Conservation (phyloP, 2,113 vertebrate genomes). For the Esox niger region DNA sequence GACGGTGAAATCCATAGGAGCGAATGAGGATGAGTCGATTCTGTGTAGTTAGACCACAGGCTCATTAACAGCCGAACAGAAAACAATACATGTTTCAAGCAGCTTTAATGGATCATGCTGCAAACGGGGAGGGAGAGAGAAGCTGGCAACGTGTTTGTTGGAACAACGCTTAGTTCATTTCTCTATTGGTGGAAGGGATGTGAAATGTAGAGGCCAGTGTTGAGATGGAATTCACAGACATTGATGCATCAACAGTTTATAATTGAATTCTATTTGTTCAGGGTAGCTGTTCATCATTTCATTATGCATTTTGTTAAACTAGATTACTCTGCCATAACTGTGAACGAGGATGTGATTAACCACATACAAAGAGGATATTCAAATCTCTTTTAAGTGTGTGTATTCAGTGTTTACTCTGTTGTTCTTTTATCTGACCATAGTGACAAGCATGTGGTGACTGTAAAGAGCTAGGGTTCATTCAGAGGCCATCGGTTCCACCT, state of each 20-base stretch:
- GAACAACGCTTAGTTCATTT: constrained; percentile 31
- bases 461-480: constrained; percentile 17
- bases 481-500: constrained; percentile 40
- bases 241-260: constrained; percentile 22
- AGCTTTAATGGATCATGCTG: constrained; percentile 29
- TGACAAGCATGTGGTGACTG: constrained; percentile 36
- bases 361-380: background rate
- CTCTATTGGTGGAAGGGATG: constrained; percentile 29
- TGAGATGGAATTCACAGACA: constrained; percentile 15
- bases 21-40: constrained; percentile 51
- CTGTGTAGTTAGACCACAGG: constrained; percentile 38
- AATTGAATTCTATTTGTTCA: background rate
- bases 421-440: background rate
- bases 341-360: background rate
- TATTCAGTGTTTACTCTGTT: background rate
- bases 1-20: constrained; percentile 15
- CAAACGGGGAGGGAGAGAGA: background rate
- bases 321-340: background rate
- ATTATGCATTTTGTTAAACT: background rate
- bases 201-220: constrained; percentile 23
- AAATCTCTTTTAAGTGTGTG: too few relatives aligned
- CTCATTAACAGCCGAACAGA: constrained; percentile 43
- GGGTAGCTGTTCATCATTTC: background rate
- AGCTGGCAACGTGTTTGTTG: constrained; percentile 23
- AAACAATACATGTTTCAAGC: constrained; percentile 47